phyloP scores from a whole-genome alignment of 2,113 vertebrate species.

The Leucopsar rothschildi region DNA sequence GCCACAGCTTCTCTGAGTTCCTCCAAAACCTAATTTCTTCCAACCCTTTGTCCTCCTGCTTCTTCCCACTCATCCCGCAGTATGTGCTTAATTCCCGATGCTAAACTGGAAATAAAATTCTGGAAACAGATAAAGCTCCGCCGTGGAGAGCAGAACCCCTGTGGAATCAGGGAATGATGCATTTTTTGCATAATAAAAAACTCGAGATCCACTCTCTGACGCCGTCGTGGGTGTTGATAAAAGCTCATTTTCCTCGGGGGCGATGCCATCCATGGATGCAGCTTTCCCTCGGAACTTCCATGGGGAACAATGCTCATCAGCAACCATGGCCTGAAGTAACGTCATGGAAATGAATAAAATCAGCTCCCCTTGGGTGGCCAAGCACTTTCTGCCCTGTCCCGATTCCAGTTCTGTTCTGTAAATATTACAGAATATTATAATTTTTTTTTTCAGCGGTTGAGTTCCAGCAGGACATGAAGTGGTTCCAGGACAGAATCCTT shows the following conservation, averaged over 20 bases:
- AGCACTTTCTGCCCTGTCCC: background rate
- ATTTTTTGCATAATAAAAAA: background rate
- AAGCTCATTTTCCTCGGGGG: background rate
- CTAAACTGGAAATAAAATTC: background rate
- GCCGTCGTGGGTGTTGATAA: background rate
- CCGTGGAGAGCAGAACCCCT: background rate
- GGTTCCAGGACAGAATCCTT: background rate
- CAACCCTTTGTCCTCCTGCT: background rate
- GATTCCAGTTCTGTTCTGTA: background rate
- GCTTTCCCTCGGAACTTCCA: background rate
- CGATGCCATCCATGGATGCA: accelerated
- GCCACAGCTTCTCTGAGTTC: background rate
- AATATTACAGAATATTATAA: background rate
- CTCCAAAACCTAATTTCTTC: background rate
- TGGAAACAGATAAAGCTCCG: accelerated
- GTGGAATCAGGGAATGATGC: background rate
- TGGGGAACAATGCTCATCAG: accelerated
- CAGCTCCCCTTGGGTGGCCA: background rate
- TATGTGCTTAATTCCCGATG: background rate
- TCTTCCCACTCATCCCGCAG: accelerated
- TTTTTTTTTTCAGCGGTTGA: accelerated
- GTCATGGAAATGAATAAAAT: background rate
- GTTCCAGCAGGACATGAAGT: background rate
- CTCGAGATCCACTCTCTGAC: background rate
- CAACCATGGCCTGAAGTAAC: background rate